phyloP scores from a whole-genome alignment of 2,113 vertebrate genomes.

The Passerina amoena region DNA sequence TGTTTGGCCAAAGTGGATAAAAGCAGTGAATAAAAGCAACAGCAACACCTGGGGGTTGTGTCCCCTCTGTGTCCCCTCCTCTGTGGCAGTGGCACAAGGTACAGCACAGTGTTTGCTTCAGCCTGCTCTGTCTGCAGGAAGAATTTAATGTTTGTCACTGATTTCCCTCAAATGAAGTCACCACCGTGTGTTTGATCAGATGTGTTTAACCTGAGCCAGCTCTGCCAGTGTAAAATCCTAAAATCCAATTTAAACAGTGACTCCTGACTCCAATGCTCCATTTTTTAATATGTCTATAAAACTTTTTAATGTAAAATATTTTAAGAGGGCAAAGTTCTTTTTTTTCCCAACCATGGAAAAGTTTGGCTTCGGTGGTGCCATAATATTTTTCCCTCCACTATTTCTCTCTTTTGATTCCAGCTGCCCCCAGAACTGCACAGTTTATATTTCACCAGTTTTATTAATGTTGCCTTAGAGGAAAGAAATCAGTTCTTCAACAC shows the following conservation, averaged over 20 bases:
- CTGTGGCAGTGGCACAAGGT: not conserved
- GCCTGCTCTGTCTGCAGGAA: not conserved
- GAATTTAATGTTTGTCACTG: not conserved
- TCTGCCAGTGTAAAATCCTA: not conserved
- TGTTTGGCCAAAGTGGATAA: not conserved
- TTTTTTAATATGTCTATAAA: not conserved
- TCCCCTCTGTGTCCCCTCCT: not conserved
- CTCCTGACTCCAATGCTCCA: not conserved
- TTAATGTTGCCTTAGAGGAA: not conserved
- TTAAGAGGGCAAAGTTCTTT: not conserved
- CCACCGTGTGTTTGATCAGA: not conserved
- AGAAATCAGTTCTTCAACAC: not conserved
- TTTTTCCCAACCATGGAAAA: not conserved
- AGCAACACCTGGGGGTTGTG: not conserved
- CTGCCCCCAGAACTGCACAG: not conserved
- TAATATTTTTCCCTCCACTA: not conserved
- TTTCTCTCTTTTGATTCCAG: not conserved
- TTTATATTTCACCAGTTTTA: not conserved
- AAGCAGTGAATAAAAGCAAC: not conserved
- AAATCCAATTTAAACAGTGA: not conserved
- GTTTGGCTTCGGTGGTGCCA: not conserved
- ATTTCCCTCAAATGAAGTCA: not conserved
- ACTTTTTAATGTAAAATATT: not conserved
- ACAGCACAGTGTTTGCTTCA: not conserved
- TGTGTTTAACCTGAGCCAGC: not conserved